Evolutionary conservation across 2,888 invertebrate species (phyloP).

Genomic region (Emmelina monodactyla): DNA sequence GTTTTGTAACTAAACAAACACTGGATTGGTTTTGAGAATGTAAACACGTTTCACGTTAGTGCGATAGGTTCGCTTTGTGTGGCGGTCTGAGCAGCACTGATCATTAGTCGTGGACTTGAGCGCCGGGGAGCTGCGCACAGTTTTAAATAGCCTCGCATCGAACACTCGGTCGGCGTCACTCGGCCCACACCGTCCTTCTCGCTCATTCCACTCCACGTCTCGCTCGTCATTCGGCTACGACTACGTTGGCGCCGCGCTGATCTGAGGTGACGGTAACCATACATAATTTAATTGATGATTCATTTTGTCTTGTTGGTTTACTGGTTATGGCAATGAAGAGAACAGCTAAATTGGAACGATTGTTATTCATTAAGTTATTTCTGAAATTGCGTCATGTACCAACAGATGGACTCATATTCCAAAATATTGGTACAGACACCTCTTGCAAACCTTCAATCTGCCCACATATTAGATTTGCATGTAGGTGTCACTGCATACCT

Average conservation of each 20-base stretch:
- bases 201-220: slow-evolving; percentile 61
- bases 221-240: slow-evolving; percentile 15
- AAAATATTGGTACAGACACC: too few species aligned
- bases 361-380: slow-evolving; percentile 37
- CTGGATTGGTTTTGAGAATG: slow-evolving; percentile 52
- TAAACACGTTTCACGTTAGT: slow-evolving; percentile 54
- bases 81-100: slow-evolving; percentile 60
- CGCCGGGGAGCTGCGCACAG: slow-evolving; percentile 64
- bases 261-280: slow-evolving; percentile 22
- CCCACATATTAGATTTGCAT: too few species aligned
- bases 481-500: too few species aligned
- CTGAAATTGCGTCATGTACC: slow-evolving; percentile 17
- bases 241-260: slow-evolving; percentile 7
- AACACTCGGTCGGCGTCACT: slow-evolving; percentile 50
- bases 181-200: slow-evolving; percentile 62
- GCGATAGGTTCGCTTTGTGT: slow-evolving; percentile 35
- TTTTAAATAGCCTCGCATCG: slow-evolving; percentile 65
- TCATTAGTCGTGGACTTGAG: slow-evolving; percentile 63
- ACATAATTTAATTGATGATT: slow-evolving; percentile 50
- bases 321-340: slow-evolving; percentile 42
- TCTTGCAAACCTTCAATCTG: too few species aligned
- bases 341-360: slow-evolving; percentile 20
- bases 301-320: slow-evolving; percentile 25
- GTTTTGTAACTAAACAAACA: slow-evolving; percentile 60
- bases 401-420: too few species aligned